Base-by-base conservation (phyloP, 1,140 invertebrate species). In the Antheraea mylitta region DNA sequence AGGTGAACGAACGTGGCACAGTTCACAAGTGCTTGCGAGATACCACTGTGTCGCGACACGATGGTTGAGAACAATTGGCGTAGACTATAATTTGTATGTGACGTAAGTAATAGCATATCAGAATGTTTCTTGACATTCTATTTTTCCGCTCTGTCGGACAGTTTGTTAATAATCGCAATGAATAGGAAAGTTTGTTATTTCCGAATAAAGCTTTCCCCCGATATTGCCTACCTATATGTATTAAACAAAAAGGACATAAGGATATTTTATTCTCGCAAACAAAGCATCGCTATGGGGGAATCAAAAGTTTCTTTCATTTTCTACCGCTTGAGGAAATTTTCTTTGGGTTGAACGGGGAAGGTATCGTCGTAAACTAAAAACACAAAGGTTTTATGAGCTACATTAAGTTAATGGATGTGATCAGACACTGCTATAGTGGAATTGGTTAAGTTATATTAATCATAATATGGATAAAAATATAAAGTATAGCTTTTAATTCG, bases 401-500 rank as follows among this genome's bases (percentile, higher is more conserved):
- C 82, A 87, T 86, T 87, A 86, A 81, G 64, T 81, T 85, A 89
- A 87, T 86, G 80, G 82, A 81, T 75, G 77, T 74, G 79, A 82
- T 83, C 79, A 79, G 76, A 82, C 77, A 77, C 22, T 79, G 78
- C 72, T 76, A 70, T 73, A 66, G 69, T 69, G 67, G 76, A 71
- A 82, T 78, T 76, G 79, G 75, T 75, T 81, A 71, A 78, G 70
- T 67, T 71, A 38, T 59, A 66, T 36, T 59, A 9, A 60, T 19
- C 45, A 53, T 53, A 53, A 53, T 53, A 53, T 53, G 16, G 22
- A 30, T 30, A 30, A 30, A 30, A 30, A 30, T 30, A 30, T 30
- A 30, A 30, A 30, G 1, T 30, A 30, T 30, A 30, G 22, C 22
- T 30, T 30, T n/a, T n/a, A n/a, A n/a, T n/a, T n/a, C n/a, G n/a